Conservation (phyloP, 2,888 invertebrate species). For the Fabriciana adippe region DNA sequence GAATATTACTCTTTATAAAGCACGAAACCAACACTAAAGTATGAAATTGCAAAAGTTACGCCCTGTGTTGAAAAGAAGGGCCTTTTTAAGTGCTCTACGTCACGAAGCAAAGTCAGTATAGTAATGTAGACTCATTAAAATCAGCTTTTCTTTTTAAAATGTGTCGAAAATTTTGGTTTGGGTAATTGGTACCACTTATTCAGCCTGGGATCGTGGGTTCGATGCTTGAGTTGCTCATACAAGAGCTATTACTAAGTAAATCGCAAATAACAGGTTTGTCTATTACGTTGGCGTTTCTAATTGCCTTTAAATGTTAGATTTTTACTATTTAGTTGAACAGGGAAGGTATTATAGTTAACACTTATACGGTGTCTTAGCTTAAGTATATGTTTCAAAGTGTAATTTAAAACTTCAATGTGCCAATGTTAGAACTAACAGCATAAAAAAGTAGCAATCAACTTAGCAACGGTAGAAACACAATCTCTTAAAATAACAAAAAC, state of each 20-base stretch:
- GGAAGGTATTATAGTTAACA: background rate
- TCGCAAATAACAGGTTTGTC: too few species aligned
- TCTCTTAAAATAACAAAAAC: too few species aligned
- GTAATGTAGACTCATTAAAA: constrained; percentile 12
- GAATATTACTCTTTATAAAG: constrained; percentile 8
- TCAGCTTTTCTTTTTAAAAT: background rate
- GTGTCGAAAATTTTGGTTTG: background rate
- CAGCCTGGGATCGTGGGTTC: background rate
- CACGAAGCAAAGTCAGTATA: constrained; percentile 1
- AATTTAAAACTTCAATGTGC: background rate
- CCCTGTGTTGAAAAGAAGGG: constrained; percentile 21
- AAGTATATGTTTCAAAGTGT: constrained; percentile 7
- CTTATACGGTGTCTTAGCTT: constrained; percentile 11
- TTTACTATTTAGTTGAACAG: background rate
- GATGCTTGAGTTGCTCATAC: background rate
- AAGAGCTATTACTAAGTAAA: too few species aligned
- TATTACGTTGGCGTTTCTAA: too few species aligned
- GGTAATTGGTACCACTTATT: background rate
- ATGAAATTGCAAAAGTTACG: constrained; percentile 32
- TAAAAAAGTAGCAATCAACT: too few species aligned
- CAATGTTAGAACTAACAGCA: background rate
- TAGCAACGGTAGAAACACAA: too few species aligned
- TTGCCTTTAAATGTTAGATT: background rate
- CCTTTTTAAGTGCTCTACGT: constrained; percentile 23
- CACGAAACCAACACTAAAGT: constrained; percentile 19